Evolutionary conservation across 2,797 vertebrate species (phyloP).

Genomic region (Acanthornis magna): DNA sequence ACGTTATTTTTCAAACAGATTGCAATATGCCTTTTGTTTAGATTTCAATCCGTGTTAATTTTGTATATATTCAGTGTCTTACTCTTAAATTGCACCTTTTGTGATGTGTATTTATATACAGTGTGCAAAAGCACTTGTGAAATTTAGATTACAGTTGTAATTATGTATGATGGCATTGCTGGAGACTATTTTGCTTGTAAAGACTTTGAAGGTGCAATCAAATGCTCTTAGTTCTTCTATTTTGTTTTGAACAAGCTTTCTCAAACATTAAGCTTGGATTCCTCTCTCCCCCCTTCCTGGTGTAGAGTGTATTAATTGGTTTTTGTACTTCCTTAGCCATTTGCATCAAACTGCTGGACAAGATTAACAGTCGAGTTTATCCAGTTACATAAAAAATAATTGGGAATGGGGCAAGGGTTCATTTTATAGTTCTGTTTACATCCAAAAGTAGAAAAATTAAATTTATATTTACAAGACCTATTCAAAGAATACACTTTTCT

Average conservation of each 20-base stretch:
- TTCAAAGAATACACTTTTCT: slow-evolving; percentile 84
- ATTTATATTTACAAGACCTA: slow-evolving; percentile 87
- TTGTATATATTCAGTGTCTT: slow-evolving; percentile 82
- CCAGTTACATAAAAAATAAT: slow-evolving; percentile 67
- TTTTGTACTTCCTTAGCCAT: slow-evolving; percentile 74
- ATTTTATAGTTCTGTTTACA: slow-evolving; percentile 84
- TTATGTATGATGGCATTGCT: slow-evolving; percentile 81
- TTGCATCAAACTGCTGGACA: slow-evolving; percentile 74
- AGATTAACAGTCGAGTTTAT: slow-evolving; percentile 66
- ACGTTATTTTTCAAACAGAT: slow-evolving; percentile 78
- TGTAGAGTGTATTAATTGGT: slow-evolving; percentile 46
- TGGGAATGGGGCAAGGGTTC: slow-evolving; percentile 67
- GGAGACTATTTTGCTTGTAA: slow-evolving; percentile 80
- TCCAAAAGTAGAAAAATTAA: slow-evolving; percentile 79
- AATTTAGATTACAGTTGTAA: slow-evolving; percentile 81
- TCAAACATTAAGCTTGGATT: slow-evolving; percentile 62
- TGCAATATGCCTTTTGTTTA: slow-evolving; percentile 75
- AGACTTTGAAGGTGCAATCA: slow-evolving; percentile 80
- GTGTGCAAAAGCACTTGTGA: slow-evolving; percentile 81
- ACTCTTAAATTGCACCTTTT: slow-evolving; percentile 78
- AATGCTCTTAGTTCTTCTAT: slow-evolving; percentile 71
- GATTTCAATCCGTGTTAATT: slow-evolving; percentile 75
- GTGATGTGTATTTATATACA: slow-evolving; percentile 86
- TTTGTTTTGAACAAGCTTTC: slow-evolving; percentile 71
- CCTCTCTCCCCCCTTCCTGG: slow-evolving; percentile 2